Base-by-base conservation (phyloP, 2,113 vertebrate species). In the Felis chaus region DNA sequence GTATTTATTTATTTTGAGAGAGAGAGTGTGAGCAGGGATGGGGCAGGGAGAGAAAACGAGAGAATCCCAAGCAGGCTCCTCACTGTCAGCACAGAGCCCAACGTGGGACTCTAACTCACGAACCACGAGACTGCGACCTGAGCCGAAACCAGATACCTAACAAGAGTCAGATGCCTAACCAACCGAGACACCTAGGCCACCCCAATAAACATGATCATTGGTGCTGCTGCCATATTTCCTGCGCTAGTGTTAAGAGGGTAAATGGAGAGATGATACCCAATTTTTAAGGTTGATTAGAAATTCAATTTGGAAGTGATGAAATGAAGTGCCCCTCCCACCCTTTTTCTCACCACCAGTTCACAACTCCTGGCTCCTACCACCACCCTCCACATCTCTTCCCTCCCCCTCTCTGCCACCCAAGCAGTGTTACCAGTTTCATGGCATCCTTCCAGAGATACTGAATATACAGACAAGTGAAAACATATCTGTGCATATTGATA, bases 231-330 rank as follows among this genome's bases (percentile, higher is more conserved):
- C 3, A 0, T 53, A 19, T 93, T 96, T 79, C 80, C 68, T 74
- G 45, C 33, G n/a, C 4, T 39, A 53, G 19, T n/a, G 21, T 96
- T 85, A 73, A 93, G 68, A 91, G 14, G 65, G 11, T 33, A 76
- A 19, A 7, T 41, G 18, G 16, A 48, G n/a, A 21, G 33, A 19
- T 82, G 33, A 65, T 19, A 41, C 14, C 39, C 55, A 23, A 84
- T 55, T 41, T 74, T 69, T 76, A 74, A 16, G 79, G 36, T 45
- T 84, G 27, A 19, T 92, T 68, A 69, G 92, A 94, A 91, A 71
- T 71, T 69, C 14, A 16, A 0, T 89, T 93, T 87, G 45, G 45
- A 45, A 53, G 19, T 65, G 27, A 91, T 65, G 57, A 85, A 21
- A 16, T 55, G 41, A 80, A 50, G 23, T 53, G 31, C 61, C 27